Base-by-base conservation (phyloP, 1,140 invertebrate genomes). In the Saccostrea glomerata region DNA sequence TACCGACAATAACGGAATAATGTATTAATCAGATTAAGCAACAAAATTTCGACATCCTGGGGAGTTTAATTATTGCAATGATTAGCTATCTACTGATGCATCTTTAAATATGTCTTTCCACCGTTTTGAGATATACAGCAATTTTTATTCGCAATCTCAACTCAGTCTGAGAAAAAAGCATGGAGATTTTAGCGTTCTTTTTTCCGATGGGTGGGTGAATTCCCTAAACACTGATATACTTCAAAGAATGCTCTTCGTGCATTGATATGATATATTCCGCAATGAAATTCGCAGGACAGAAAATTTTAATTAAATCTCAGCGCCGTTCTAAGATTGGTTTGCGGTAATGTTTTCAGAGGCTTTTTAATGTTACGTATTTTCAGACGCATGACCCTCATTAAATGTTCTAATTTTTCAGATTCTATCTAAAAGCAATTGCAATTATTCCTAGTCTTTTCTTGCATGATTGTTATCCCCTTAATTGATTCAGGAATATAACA, bases 11-110 rank as follows among this genome's bases (percentile, higher is more conserved):
- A 77, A 77, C 70, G 25, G 70, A 77, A 77, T 77, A 77, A 77
- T 77, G 70, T 36, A 77, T 77, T 77, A 77, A 77, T 77, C 70
- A 77, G 70, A 77, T 77, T 77, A 77, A 77, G 70, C 70, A 77
- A 77, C 70, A 77, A 77, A 77, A 36, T 77, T 77, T 77, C 25
- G 70, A 77, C 70, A 13, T 77, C 70, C 70, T 77, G 70, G 23
- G 11, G 70, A 77, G 70, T 77, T 77, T 77, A 77, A 77, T 77
- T 77, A 77, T 77, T 30, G 70, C 70, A 77, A 36, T 77, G 70
- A 77, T 77, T 77, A 77, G 25, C 70, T 77, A 77, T 77, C 70
- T 77, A 30, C 25, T 17, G 70, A 77, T 77, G 60, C 23, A 66
- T 66, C 60, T 66, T 66, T 20, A 66, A 66, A 66, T 66, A 66